These are phyloP conservation scores for Quadriops clusia DNA, from an alignment of 2,888 invertebrate species.

Conservation along the genomic window DNA sequence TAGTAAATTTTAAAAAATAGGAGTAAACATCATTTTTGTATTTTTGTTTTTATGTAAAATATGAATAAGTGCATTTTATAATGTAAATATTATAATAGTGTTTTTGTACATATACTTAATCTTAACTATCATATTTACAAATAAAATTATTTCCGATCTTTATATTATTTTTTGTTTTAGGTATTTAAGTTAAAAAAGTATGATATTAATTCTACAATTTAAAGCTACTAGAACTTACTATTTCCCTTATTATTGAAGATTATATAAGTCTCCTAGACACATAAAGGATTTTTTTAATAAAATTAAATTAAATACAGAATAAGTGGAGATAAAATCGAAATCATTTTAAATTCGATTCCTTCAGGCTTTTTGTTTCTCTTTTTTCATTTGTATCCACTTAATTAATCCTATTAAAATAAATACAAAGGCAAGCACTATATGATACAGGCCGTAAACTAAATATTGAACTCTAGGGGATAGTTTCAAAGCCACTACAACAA, in stretches of 20 bases:
- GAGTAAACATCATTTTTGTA: slow-evolving; percentile 26
- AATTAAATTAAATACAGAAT: no score
- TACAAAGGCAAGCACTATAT: slow-evolving; percentile 45
- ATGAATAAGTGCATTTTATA: slow-evolving; percentile 32
- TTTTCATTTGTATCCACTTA: slow-evolving; percentile 28
- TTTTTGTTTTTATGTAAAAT: slow-evolving; percentile 25
- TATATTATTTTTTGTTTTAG: slow-evolving; percentile 6
- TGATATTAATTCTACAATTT: no score
- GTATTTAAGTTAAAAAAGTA: no score
- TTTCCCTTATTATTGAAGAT: no score
- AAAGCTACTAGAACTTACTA: no score
- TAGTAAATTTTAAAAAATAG: slow-evolving; percentile 31
- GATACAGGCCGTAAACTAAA: slow-evolving; percentile 57
- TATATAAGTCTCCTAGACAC: no score
- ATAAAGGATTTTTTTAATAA: no score
- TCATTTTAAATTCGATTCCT: no score
- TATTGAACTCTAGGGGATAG: slow-evolving; percentile 50
- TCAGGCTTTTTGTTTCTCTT: slow-evolving; percentile 24
- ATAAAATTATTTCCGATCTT: slow-evolving; percentile 28
- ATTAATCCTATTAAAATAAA: slow-evolving; percentile 40
- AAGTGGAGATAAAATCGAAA: no score
- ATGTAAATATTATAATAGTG: slow-evolving; percentile 34
- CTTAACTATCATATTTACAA: slow-evolving; percentile 36
- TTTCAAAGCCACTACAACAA: slow-evolving; percentile 44
- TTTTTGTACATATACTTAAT: slow-evolving; percentile 38